Evolutionary conservation across 2,888 invertebrate genomes (phyloP), one percentile per base, ranked within the genome.

Genomic region (Hirtodrosophila alboralis): DNA sequence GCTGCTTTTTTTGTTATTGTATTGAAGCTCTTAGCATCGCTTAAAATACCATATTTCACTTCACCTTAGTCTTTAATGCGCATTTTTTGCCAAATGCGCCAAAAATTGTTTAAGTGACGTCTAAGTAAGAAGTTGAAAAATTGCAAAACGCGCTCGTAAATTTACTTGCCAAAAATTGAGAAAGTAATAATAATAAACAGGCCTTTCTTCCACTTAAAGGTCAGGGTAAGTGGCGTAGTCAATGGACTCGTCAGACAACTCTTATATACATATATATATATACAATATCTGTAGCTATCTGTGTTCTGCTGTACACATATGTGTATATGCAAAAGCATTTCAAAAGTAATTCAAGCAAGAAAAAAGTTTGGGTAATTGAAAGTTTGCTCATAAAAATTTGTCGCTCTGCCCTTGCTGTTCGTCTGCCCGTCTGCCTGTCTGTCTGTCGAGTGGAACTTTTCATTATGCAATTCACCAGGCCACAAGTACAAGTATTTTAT

Each of bases 341-440:
- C 84, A 62, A 72, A 84, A 80, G 79, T 84, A 80, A 78, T 84
- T 81, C 83, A 78, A 81, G 85, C 85, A 71, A 48, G 69, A 74
- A 85, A 84, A 79, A 81, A 85, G 76, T 77, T 80, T 85, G 67
- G 72, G 85, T 81, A 85, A 83, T 85, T 81, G 81, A 81, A 81
- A 81, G 85, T 81, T 81, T 81, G 48, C 83, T 79, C 81, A 81
- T 81, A 85, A 81, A 81, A 81, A 85, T 81, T 85, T 81, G 80
- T 81, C 85, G 76, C 79, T 74, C 61, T 61, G 54, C 63, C 38
- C 26, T 51, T 34, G 43, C 47, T 33, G 21, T 28, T 16, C 36
- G 10, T 12, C 8, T 12, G 23, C 13, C 26, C 14, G 8, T 28
- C 23, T 18, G 60, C 37, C 49, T 41, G 60, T 14, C 37, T 23